A percentile compares a stretch with the other conserved stretches of the same genome.
Evolutionary conservation across 2,113 vertebrate genomes (phyloP).

Genomic region (Mus spicilegus): DNA sequence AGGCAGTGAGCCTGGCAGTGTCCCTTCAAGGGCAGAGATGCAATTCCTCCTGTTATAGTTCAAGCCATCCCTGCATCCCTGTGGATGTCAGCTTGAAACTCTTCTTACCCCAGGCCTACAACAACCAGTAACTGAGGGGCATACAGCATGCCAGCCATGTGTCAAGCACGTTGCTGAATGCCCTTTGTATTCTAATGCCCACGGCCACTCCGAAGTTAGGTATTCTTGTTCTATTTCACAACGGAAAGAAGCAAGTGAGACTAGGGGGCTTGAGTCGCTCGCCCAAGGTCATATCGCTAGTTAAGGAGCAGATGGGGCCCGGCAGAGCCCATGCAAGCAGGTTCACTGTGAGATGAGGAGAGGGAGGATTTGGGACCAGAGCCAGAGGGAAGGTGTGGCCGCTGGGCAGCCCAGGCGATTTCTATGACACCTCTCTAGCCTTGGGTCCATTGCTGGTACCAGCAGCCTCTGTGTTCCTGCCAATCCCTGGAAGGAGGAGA

Average conservation of each 20-base stretch:
- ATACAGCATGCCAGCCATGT: accelerated
- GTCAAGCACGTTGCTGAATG: background rate
- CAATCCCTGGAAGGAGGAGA: slow-evolving; percentile 57
- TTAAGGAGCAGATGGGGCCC: background rate
- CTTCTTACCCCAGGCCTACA: too few relatives aligned
- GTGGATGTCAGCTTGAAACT: background rate
- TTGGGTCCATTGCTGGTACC: background rate
- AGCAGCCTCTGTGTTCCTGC: background rate
- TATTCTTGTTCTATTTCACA: background rate
- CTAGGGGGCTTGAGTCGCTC: slow-evolving; percentile 11
- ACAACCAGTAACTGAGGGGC: background rate
- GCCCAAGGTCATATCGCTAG: slow-evolving; percentile 11
- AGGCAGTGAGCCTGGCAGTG: background rate
- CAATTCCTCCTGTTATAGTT: background rate
- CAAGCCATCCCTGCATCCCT: background rate
- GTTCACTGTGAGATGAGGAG: background rate
- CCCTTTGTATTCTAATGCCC: accelerated
- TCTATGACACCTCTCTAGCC: slow-evolving; percentile 6
- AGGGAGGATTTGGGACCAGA: background rate
- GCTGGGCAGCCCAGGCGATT: background rate
- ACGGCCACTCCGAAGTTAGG: background rate
- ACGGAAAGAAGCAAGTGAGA: background rate
- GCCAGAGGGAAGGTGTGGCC: background rate
- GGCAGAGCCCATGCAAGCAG: background rate
- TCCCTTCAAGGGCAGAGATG: background rate